Evolutionary conservation across 2,113 vertebrate genomes (phyloP).

Genomic region (Zosterops borbonicus): DNA sequence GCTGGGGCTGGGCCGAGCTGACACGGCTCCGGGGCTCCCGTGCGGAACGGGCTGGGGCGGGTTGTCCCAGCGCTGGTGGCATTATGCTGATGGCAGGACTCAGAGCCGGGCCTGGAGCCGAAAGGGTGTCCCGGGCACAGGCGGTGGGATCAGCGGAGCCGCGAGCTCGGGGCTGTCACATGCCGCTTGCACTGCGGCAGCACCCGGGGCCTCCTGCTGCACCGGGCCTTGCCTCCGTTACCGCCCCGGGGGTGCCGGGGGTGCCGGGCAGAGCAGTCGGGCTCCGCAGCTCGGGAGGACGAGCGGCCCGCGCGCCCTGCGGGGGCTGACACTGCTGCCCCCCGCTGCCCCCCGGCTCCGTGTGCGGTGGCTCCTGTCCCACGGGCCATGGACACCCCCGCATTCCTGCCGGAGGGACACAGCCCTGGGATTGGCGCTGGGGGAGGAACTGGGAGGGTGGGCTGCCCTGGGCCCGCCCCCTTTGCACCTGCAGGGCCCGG

Average conservation of each 20-base stretch:
- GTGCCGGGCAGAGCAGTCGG: not conserved
- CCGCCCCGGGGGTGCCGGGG: not conserved
- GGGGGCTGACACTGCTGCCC: not conserved
- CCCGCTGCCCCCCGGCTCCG: not conserved
- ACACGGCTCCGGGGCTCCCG: not conserved
- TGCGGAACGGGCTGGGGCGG: not conserved
- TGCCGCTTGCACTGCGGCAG: not conserved
- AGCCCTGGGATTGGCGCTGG: not conserved
- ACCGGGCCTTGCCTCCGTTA: not conserved
- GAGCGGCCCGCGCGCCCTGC: rapidly evolving
- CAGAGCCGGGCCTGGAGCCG: no score
- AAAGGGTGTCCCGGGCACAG: not conserved
- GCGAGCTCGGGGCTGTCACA: not conserved
- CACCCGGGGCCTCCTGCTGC: not conserved
- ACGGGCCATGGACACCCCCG: rapidly evolving
- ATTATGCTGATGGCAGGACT: not conserved
- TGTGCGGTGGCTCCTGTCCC: rapidly evolving
- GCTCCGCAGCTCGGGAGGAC: not conserved
- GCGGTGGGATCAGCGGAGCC: not conserved
- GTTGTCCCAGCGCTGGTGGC: not conserved
- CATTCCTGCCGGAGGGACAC: not conserved
- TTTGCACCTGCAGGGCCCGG: not conserved
- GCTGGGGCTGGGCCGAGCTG: not conserved
- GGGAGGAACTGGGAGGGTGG: not conserved
- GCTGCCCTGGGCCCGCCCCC: not conserved